These are phyloP conservation scores for Drosophila paranaensis DNA, from an alignment of 2,888 invertebrate genomes.

Conservation along the genomic window DNA sequence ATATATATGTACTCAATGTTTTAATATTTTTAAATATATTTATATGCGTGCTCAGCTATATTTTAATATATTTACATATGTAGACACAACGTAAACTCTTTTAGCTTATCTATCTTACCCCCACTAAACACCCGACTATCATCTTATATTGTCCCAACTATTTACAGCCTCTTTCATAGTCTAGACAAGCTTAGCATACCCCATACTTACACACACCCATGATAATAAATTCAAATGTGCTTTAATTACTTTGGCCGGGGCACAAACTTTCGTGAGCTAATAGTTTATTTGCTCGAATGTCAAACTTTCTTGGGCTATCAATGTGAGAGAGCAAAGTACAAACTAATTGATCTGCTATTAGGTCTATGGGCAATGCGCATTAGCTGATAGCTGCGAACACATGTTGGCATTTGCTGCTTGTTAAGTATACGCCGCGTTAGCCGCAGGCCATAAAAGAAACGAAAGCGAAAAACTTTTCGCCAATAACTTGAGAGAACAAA, in stretches of 20 bases:
- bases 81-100: too few species aligned
- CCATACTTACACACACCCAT: not conserved
- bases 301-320: slow-evolving; percentile 10
- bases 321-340: slow-evolving; percentile 10
- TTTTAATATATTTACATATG: too few species aligned
- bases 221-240: slow-evolving; percentile 4
- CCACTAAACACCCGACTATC: too few species aligned
- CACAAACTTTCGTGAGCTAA: slow-evolving; percentile 1
- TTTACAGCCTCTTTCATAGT: not conserved
- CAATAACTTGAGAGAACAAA: slow-evolving; percentile 46
- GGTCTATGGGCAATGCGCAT: slow-evolving; percentile 35
- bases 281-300: slow-evolving; percentile 11
- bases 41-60: too few species aligned
- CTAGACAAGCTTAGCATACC: not conserved
- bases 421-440: slow-evolving; percentile 50
- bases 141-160: not conserved
- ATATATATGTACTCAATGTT: too few species aligned
- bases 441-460: slow-evolving; percentile 46
- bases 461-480: slow-evolving; percentile 57
- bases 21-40: too few species aligned
- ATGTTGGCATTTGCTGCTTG: slow-evolving; percentile 35
- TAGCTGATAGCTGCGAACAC: slow-evolving; percentile 33
- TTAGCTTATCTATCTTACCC: too few species aligned
- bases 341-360: slow-evolving; percentile 68
- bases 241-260: slow-evolving; percentile 1